phyloP scores from a whole-genome alignment of 2,797 vertebrate species.

The Coendou prehensilis region DNA sequence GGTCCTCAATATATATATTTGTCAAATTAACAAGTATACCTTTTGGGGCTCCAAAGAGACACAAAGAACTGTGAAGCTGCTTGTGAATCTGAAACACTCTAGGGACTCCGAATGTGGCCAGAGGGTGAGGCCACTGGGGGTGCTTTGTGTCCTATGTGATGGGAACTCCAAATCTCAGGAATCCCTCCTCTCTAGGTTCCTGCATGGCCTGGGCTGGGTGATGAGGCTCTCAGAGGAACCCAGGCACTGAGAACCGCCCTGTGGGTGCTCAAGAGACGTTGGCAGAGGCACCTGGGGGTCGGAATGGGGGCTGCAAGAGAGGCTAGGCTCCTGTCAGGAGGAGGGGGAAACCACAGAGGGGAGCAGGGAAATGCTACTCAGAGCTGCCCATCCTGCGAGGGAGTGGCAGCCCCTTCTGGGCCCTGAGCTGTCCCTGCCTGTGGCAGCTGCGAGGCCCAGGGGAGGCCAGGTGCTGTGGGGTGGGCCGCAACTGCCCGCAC shows the following conservation, averaged over 20 bases:
- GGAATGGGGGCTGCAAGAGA: not conserved
- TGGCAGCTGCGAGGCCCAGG: not conserved
- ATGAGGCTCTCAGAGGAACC: not conserved
- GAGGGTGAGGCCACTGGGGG: not conserved
- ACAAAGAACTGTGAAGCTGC: not conserved
- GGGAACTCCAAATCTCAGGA: not conserved
- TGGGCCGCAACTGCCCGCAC: too few relatives aligned
- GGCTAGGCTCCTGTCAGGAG: not conserved
- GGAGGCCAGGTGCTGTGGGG: not conserved
- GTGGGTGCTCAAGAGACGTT: rapidly evolving
- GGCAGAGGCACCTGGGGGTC: rapidly evolving
- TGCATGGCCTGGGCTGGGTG: not conserved
- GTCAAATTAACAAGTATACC: not conserved
- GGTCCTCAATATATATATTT: not conserved
- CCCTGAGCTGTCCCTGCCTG: too few relatives aligned
- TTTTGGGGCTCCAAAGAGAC: not conserved
- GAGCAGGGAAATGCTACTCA: too few relatives aligned
- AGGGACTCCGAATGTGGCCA: rapidly evolving
- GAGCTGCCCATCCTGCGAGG: too few relatives aligned
- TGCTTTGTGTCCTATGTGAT: rapidly evolving
- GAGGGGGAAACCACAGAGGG: not conserved
- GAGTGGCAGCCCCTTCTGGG: too few relatives aligned
- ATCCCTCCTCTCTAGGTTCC: not conserved
- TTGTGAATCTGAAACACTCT: rapidly evolving
- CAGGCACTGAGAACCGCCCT: not conserved